Evolutionary conservation across 2,888 invertebrate species (phyloP), one percentile per base, ranked within the genome.

Genomic region (Pheosia tremula): DNA sequence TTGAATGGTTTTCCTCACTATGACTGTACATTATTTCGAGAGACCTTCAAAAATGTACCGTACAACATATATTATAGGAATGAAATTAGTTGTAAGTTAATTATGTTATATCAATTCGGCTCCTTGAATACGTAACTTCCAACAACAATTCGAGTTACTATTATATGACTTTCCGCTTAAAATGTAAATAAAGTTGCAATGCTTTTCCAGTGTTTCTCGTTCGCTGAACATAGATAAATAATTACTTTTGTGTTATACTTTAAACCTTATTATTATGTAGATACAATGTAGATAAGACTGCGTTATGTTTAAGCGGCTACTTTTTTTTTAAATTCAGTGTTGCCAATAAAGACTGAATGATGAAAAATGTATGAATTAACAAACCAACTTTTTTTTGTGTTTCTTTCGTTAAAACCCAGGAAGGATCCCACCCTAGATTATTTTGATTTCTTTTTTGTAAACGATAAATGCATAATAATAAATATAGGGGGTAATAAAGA

Each of bases 71-170:
- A 70, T 80, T 50, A 24, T 24, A 24, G 76, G 74, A 73, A 69
- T 67, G 67, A 75, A 79, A 75, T 72, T 89, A 88, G 81, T 65
- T 69, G n/a, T 85, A 85, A 67, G 71, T 72, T 61, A 61, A 75
- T 78, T 75, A 78, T 73, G 73, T 69, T 71, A 63, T 67, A 50
- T 68, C 72, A 71, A 76, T 79, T 83, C 77, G 76, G 76, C 75
- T 79, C 76, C 80, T 80, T 75, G 65, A 71, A 85, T 86, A 85
- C 83, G 85, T 87, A 85, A 86, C 82, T 85, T 87, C 82, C 84
- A 84, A 83, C 78, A 83, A 83, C 79, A 84, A 89, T 91, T 91
- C 87, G 87, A 91, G 93, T 93, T 93, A 93, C 93, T 92, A 93
- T 87, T 61, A 75, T 80, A 80, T 77, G 69, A 81, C 76, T 79